Percentiles rank a stretch among this genome's conserved stretches.
Evolutionary conservation across 2,113 vertebrate species (phyloP).

Genomic region (Amia ocellicauda): DNA sequence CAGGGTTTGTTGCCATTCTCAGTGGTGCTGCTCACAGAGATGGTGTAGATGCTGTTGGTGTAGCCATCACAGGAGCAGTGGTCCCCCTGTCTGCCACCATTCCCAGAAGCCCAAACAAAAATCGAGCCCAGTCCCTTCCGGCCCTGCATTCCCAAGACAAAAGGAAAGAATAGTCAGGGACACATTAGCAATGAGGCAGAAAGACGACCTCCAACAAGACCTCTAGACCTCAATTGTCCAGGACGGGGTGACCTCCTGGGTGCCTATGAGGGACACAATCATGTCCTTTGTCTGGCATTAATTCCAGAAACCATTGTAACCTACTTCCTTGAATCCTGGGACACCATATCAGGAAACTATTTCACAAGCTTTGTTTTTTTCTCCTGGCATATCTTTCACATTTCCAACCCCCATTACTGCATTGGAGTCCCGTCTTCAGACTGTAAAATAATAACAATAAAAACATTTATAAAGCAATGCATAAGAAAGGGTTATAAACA

Average conservation of each 20-base stretch:
- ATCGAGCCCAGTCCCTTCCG: conserved; percentile 85
- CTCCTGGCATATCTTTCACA: neutral
- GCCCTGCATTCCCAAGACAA: conserved; percentile 60
- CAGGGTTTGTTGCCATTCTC: conserved; percentile 76
- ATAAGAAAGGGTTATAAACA: neutral
- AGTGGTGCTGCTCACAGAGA: conserved; percentile 84
- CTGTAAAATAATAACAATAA: too few relatives aligned
- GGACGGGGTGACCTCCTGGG: conserved; percentile 11
- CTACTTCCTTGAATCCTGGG: conserved; percentile 4
- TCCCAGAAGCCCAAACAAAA: conserved; percentile 89
- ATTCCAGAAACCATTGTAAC: conserved; percentile 1
- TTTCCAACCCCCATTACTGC: conserved; percentile 2
- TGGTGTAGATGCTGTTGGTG: conserved; percentile 90
- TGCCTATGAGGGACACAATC: neutral
- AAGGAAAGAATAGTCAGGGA: neutral
- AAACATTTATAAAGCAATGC: too few relatives aligned
- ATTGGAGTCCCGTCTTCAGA: too few relatives aligned
- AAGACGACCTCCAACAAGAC: neutral
- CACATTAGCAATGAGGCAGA: neutral
- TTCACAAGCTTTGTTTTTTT: neutral
- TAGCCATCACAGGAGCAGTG: conserved; percentile 93
- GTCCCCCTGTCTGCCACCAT: conserved; percentile 79
- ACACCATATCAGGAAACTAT: neutral
- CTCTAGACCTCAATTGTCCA: neutral
- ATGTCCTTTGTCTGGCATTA: neutral